Base-by-base conservation (phyloP, 2,113 vertebrate genomes). In the Rhinopomastus cyanomelas region DNA sequence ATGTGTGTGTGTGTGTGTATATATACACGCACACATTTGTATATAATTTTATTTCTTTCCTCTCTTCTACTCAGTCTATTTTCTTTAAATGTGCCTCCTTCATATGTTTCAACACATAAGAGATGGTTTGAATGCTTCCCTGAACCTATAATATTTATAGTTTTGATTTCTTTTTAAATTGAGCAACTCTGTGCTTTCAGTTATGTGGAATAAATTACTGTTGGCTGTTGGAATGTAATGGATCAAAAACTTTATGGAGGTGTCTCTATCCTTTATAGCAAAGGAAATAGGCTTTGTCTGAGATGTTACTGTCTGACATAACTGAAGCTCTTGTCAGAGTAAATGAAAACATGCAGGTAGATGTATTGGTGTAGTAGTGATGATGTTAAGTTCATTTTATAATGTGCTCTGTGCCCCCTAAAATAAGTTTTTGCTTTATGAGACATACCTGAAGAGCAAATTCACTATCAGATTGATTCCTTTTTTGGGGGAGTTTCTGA, bases 41-140 rank as follows among this genome's bases (percentile, higher is more conserved):
- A 51, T 34, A 36, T 29, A 20, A 20, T 49, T 67, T 85, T 62
- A 51, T 39, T 52, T 2, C 25, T 18, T 39, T 52, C 3, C 25
- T 18, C 5, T 77, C 29, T 62, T 69, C 14, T 51, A 23, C 42
- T 68, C 1, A 2, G 5, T 59, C 51, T 12, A 1, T 88, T 11
- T 16, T 82, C 15, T 69, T 81, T 77, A 37, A 66, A 48, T 81
- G 10, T 51, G 3, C 15, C 85, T 83, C 16, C 15, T 77, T 81
- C 15, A 2, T 27, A 0, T 67, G 9, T 77, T 77, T 26, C 3
- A 17, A 6, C 6, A 7, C 7, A 1, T 21, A n/a, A 51, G 13
- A 53, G 37, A 8, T 62, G n/a, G 9, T 46, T 36, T 69, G n/a
- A 69, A 56, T 55, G 21, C 6, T 72, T 66, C n/a, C 8, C 4